Conservation (phyloP, 2,113 vertebrate species). For the Chitala chitala region DNA sequence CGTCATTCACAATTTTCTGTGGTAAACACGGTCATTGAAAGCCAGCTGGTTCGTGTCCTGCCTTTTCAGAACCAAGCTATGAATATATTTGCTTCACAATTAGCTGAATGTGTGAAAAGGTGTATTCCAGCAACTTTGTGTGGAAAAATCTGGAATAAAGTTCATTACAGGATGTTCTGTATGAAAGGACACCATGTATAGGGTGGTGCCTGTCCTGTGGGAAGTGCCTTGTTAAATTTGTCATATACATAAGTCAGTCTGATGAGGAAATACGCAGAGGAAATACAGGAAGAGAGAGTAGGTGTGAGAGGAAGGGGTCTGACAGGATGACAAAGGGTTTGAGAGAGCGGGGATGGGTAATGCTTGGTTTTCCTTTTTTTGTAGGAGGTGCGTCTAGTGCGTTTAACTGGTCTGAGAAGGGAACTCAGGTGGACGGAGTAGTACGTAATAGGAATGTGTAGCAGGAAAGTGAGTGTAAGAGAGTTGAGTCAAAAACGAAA, state of each 20-base stretch:
- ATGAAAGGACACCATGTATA: conserved; percentile 9
- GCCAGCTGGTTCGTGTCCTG: neutral
- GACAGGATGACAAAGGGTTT: neutral
- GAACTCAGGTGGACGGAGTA: neutral
- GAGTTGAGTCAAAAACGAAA: neutral
- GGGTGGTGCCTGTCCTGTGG: neutral
- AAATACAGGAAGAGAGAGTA: neutral
- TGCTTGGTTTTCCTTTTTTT: neutral
- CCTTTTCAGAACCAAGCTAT: conserved; percentile 10
- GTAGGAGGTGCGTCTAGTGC: neutral
- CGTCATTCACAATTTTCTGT: neutral
- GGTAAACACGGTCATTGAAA: neutral
- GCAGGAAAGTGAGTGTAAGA: neutral
- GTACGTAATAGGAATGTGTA: neutral
- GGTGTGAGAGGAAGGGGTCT: neutral
- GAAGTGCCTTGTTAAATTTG: conserved; percentile 22
- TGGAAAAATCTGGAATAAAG: too few species aligned
- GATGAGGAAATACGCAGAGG: neutral
- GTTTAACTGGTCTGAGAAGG: neutral
- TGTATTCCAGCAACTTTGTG: neutral
- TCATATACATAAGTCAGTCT: conserved; percentile 12
- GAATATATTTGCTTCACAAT: neutral
- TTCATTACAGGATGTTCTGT: conserved; percentile 5
- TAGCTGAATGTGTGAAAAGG: neutral
- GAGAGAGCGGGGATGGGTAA: neutral